Conservation (phyloP, 2,797 vertebrate genomes). For the Melanotaenia maccullochi region DNA sequence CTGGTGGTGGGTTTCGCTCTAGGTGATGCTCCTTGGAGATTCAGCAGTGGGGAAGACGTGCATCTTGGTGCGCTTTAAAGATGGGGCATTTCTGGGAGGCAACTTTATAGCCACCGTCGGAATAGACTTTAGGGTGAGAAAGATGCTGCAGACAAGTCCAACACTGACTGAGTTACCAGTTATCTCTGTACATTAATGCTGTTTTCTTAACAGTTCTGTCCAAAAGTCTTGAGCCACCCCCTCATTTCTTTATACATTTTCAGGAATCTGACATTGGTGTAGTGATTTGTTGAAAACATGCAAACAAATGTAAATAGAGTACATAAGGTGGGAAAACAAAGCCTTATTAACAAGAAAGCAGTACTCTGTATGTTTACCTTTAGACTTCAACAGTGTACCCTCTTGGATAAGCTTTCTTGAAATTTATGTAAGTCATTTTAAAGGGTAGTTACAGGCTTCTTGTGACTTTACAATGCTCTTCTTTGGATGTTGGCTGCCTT, state of each 20-base stretch:
- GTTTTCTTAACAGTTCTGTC: not conserved
- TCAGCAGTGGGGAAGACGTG: slow-evolving; percentile 98
- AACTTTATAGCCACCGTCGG: slow-evolving; percentile 99
- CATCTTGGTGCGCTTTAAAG: slow-evolving; percentile 96
- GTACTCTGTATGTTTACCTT: too few species aligned
- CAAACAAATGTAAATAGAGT: not conserved
- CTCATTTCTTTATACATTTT: not conserved
- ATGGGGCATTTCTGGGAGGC: slow-evolving; percentile 95
- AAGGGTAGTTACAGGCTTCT: not conserved
- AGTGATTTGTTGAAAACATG: not conserved
- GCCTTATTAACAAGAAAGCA: not conserved
- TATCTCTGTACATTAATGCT: slow-evolving; percentile 5
- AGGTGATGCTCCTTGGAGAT: slow-evolving; percentile 99
- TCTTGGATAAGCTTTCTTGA: too few species aligned
- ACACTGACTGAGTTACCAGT: slow-evolving; percentile 7
- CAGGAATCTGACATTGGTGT: too few species aligned
- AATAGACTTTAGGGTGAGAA: slow-evolving; percentile 99
- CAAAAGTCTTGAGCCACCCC: not conserved
- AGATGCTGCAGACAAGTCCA: slow-evolving; percentile 11
- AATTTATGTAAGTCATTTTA: not conserved
- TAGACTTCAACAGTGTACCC: too few species aligned
- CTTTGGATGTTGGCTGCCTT: not conserved
- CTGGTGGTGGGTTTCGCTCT: slow-evolving; percentile 60
- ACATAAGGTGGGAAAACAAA: not conserved
- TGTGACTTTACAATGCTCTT: not conserved